phyloP scores from a whole-genome alignment of 2,113 vertebrate genomes.

The Zosterops japonicus region DNA sequence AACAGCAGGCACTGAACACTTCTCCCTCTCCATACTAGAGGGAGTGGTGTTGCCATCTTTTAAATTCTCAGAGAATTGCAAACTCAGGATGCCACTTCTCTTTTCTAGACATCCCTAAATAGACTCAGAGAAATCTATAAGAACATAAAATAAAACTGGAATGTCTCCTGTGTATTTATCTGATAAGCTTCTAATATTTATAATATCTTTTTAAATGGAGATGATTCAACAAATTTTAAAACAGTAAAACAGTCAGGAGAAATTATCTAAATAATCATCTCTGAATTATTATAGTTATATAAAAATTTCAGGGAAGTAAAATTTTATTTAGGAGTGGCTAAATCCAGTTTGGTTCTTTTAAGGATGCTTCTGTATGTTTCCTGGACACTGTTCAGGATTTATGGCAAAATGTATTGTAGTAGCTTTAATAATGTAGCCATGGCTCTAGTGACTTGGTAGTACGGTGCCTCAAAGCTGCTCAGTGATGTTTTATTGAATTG shows the following conservation, averaged over 20 bases:
- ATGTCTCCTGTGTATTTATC: not conserved
- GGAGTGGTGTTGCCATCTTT: conserved; percentile 6
- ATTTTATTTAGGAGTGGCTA: not conserved
- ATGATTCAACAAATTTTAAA: not conserved
- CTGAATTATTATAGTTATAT: not conserved
- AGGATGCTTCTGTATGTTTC: not conserved
- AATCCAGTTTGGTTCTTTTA: not conserved
- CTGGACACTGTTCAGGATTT: not conserved
- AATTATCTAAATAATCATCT: not conserved
- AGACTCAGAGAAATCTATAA: not conserved
- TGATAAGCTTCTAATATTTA: not conserved
- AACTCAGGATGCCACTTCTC: not conserved
- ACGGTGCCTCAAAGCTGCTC: not conserved
- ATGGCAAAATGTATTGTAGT: not conserved
- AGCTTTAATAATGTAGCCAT: not conserved
- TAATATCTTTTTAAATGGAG: not conserved
- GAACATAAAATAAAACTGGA: not conserved
- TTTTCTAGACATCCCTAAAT: not conserved
- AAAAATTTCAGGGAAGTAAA: not conserved
- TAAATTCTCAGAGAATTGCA: not conserved
- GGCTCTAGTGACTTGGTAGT: not conserved
- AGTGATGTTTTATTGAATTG: not conserved
- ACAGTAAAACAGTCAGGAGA: rapidly evolving
- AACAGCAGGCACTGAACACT: not conserved
- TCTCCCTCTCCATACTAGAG: not conserved